Evolutionary conservation across 2,113 vertebrate genomes (phyloP).

Genomic region (Felis chaus): DNA sequence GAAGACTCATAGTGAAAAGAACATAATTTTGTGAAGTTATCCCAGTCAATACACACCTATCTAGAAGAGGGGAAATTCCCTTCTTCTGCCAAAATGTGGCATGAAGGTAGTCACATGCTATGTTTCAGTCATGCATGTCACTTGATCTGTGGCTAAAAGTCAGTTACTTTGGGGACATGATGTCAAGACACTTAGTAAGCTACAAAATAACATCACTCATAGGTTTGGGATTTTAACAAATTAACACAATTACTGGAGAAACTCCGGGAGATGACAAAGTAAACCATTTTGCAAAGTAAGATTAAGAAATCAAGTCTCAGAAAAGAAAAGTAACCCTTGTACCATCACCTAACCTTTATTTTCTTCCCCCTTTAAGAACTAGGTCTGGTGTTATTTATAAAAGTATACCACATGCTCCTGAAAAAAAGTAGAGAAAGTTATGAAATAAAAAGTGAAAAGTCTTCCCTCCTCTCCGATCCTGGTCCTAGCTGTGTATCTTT

Average conservation of each 20-base stretch:
- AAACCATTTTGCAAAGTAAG: constrained; percentile 48
- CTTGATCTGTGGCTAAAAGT: constrained; percentile 31
- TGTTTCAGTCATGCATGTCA: constrained; percentile 41
- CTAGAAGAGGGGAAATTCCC: neutral
- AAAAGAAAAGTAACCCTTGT: neutral
- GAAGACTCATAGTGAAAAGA: neutral
- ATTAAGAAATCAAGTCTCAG: constrained; percentile 52
- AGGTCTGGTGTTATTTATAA: constrained; percentile 27
- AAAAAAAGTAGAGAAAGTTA: neutral
- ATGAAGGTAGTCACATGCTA: neutral
- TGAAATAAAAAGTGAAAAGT: constrained; percentile 6
- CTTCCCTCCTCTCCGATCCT: neutral
- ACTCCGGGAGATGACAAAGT: neutral
- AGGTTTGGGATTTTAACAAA: neutral
- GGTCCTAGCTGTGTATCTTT: neutral
- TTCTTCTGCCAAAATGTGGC: constrained; percentile 21
- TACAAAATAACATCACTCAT: neutral
- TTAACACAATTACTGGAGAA: neutral
- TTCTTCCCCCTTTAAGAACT: neutral
- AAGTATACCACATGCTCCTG: neutral
- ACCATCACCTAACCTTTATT: neutral
- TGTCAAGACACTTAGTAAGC: constrained; percentile 2
- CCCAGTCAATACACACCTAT: neutral
- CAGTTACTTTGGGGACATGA: constrained; percentile 7
- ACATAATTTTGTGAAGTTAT: constrained; percentile 6